A percentile compares a stretch with the other conserved stretches of the same genome.
Evolutionary conservation across 2,797 vertebrate species (phyloP).

Genomic region (Eurystomus glaucurus): DNA sequence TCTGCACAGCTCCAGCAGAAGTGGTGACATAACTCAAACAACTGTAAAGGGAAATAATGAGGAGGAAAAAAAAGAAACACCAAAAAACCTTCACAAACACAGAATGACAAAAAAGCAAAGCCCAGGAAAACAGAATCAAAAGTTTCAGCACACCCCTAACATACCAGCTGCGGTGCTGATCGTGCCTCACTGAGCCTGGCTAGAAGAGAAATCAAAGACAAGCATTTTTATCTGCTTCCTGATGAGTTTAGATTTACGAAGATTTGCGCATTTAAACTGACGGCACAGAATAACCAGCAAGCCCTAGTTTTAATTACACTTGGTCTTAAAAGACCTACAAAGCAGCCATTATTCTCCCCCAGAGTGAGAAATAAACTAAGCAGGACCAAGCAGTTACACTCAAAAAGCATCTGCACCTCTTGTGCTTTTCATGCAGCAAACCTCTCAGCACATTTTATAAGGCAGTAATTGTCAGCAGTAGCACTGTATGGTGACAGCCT

Average conservation of each 20-base stretch:
- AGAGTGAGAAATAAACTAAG: background rate
- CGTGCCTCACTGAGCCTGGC: background rate
- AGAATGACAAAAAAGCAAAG: background rate
- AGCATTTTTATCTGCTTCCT: conserved; percentile 47
- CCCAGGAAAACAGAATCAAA: background rate
- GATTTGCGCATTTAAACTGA: background rate
- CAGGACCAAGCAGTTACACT: background rate
- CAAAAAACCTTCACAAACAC: accelerated
- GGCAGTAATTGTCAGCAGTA: background rate
- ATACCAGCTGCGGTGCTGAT: background rate
- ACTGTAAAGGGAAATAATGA: background rate
- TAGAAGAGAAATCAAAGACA: background rate
- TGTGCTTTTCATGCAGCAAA: background rate
- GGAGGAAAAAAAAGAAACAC: background rate
- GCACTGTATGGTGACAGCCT: background rate
- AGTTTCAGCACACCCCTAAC: background rate
- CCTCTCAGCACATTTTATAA: background rate
- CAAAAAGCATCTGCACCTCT: conserved; percentile 26
- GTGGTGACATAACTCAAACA: background rate
- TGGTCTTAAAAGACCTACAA: conserved; percentile 43
- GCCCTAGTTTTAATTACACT: conserved; percentile 48
- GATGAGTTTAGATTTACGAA: conserved; percentile 55
- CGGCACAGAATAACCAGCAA: conserved; percentile 22
- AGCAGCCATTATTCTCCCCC: conserved; percentile 39
- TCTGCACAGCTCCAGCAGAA: background rate